Base-by-base conservation (phyloP, 2,797 vertebrate genomes). In the Rhinichthys osculus region DNA sequence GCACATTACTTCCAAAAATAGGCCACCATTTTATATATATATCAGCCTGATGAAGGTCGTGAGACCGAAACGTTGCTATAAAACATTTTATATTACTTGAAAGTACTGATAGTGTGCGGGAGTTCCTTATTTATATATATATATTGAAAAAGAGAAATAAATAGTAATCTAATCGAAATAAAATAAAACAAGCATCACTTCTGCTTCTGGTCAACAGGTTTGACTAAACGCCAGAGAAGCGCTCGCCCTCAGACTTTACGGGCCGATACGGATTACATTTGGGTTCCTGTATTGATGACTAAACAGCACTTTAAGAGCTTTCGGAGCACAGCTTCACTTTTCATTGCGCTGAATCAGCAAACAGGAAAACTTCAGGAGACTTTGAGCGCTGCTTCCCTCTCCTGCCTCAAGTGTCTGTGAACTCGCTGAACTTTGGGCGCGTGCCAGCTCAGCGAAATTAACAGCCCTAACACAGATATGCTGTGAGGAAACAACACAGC, bases 351-450 rank as follows among this genome's bases (percentile, higher is more conserved):
- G 85, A 78, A 38, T 82, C 82, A 90, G 85, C 82, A 64, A 62
- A 82, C 74, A 86, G 86, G 82, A 88, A 86, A 73, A 47, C 40
- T 72, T 81, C 23, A n/a, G 33, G 50, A 85, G 77, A 35, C 70
- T 69, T 76, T 81, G 80, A 82, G 78, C 5, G 42, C 84, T 69
- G 81, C 73, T 54, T 85, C 73, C 87, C 76, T 86, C 81, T 82
- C 67, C 59, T 73, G 27, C 62, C 23, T 85, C 42, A 82, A 87
- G 54, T 82, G 74, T 81, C 82, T 54, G 62, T 88, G 71, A 89
- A 86, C 87, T 81, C 54, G 33, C 47, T 85, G 67, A 87, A 87
- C 85, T 87, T 17, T 87, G 79, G 73, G 81, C 85, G 5, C 47
- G 70, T 35, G 47, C 78, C 69, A 87, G 66, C 35, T 59, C 23